Percentiles rank a stretch among this genome's conserved stretches.
These are phyloP conservation scores for Phoxinus dragarum DNA, from an alignment of 2,797 vertebrate genomes.

Conservation along the genomic window DNA sequence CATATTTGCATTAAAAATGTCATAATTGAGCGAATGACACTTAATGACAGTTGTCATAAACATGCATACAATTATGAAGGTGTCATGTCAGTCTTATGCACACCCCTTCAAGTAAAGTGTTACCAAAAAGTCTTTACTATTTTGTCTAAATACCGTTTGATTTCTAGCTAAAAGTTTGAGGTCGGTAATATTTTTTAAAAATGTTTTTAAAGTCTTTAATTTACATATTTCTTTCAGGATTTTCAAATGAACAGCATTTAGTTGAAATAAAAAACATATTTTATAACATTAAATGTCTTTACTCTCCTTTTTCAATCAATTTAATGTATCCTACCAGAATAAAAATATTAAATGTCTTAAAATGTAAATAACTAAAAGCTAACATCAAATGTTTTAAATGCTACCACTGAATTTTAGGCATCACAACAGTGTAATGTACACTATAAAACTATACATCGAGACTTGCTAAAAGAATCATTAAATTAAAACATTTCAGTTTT, in stretches of 20 bases:
- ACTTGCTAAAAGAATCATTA: neutral
- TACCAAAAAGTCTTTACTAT: too few relatives aligned
- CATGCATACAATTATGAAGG: too few relatives aligned
- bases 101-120: too few relatives aligned
- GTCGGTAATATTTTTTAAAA: neutral
- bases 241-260: neutral
- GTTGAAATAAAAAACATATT: neutral
- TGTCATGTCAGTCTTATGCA: too few relatives aligned
- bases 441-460: neutral
- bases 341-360: neutral
- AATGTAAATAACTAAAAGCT: neutral
- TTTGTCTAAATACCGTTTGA: neutral
- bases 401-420: neutral
- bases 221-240: neutral
- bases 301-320: neutral
- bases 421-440: neutral
- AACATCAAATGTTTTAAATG: neutral
- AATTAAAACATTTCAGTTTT: neutral
- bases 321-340: neutral
- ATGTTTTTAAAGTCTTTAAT: neutral
- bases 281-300: neutral
- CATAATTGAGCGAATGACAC: too few relatives aligned
- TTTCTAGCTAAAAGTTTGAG: neutral
- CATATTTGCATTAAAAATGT: too few relatives aligned
- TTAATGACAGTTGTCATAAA: too few relatives aligned